Conservation (phyloP, 1,140 invertebrate species). For the Cydia splendana region DNA sequence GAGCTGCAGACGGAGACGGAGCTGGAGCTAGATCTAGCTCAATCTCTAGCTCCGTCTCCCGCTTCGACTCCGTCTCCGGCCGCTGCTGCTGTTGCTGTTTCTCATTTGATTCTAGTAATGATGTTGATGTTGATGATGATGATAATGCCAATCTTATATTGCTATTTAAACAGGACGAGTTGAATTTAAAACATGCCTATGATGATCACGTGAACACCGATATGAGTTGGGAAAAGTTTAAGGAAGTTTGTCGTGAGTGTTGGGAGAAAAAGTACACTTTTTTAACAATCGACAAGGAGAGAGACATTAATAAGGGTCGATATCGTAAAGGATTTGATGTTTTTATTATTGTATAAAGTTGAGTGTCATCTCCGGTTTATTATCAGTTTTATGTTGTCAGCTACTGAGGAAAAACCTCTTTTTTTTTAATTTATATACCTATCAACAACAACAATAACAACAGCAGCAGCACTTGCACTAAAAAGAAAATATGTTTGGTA, state of each 20-base stretch:
- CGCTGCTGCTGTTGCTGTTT: too few relatives aligned
- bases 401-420: background rate
- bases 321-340: conserved; percentile 19
- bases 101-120: too few relatives aligned
- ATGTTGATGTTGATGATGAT: too few relatives aligned
- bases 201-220: conserved; percentile 59
- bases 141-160: conserved; percentile 66
- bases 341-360: too few relatives aligned
- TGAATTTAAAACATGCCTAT: conserved; percentile 67
- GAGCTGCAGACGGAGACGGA: too few relatives aligned
- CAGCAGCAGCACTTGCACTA: too few relatives aligned
- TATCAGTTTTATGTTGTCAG: too few relatives aligned
- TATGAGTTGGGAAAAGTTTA: conserved; percentile 50
- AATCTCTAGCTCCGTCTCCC: too few relatives aligned
- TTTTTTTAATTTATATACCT: background rate
- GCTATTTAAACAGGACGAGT: conserved; percentile 66
- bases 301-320: background rate
- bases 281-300: conserved; percentile 2
- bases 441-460: too few relatives aligned
- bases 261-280: background rate
- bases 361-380: too few relatives aligned
- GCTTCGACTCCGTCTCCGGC: too few relatives aligned
- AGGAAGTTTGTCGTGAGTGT: conserved; percentile 42
- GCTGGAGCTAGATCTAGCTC: too few relatives aligned
- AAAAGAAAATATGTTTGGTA: background rate